These are phyloP conservation scores for Carettochelys insculpta DNA, from an alignment of 2,113 vertebrate species.

Conservation along the genomic window DNA sequence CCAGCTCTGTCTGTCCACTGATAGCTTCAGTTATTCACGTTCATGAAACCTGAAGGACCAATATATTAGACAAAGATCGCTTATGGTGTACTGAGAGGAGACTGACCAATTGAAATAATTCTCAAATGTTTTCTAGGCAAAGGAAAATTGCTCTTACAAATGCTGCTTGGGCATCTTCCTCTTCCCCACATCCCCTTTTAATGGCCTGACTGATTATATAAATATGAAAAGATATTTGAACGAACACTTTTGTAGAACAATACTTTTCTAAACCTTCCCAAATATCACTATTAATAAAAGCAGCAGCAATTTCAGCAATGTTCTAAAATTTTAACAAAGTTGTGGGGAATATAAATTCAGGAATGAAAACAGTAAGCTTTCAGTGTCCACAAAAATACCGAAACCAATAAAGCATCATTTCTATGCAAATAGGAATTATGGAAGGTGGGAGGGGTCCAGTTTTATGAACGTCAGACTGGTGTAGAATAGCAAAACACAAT, in stretches of 20 bases:
- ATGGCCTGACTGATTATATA: background rate
- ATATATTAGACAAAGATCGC: conserved; percentile 20
- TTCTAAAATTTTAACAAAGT: conserved; percentile 25
- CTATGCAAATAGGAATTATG: conserved; percentile 3
- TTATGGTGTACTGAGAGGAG: background rate
- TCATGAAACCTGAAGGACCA: background rate
- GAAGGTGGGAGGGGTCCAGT: background rate
- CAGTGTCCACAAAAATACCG: background rate
- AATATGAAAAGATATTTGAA: background rate
- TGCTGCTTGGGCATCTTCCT: background rate
- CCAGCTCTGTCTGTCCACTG: conserved; percentile 1
- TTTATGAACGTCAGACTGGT: background rate
- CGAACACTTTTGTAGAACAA: background rate
- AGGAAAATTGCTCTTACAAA: background rate
- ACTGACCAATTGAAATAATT: background rate
- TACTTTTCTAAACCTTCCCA: background rate
- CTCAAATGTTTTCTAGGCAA: background rate
- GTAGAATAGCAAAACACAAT: background rate
- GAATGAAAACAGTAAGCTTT: conserved; percentile 27
- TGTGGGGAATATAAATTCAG: background rate
- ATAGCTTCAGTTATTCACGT: background rate
- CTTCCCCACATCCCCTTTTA: conserved; percentile 11
- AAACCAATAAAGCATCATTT: background rate
- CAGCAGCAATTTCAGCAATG: conserved; percentile 10
- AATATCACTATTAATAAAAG: background rate